Percentiles rank a stretch among this genome's conserved stretches.
Conservation (phyloP, 2,797 vertebrate species). For the Nyctalus aviator region DNA sequence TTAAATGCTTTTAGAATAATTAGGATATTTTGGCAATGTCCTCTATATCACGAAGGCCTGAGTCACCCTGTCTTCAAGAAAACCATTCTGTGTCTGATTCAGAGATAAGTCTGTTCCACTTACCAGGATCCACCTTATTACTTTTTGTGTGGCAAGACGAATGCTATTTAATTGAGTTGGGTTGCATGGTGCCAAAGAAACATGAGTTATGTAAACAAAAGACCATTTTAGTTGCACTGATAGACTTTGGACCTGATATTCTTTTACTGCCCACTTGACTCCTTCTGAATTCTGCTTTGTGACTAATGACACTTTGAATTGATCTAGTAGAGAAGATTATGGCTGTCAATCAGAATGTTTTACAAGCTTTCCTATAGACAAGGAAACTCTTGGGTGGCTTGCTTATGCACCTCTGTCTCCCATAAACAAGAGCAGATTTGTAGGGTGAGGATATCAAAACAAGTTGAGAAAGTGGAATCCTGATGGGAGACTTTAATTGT, state of each 20-base stretch:
- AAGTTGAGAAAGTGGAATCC: neutral
- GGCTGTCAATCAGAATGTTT: neutral
- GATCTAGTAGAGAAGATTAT: neutral
- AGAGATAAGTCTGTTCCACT: neutral
- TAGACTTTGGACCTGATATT: neutral
- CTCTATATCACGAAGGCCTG: neutral
- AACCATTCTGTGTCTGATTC: neutral
- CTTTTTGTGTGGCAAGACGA: neutral
- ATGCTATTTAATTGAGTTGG: neutral
- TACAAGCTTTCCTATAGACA: neutral
- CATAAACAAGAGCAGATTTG: neutral
- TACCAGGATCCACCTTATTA: neutral
- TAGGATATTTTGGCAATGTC: neutral
- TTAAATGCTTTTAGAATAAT: neutral
- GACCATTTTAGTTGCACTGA: neutral
- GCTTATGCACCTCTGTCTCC: neutral
- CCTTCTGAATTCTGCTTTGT: neutral
- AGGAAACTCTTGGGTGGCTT: neutral
- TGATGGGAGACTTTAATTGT: neutral
- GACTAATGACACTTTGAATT: neutral
- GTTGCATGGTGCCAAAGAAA: neutral
- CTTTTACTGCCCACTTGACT: neutral
- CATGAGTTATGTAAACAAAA: neutral
- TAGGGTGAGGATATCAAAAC: neutral
- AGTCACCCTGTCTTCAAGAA: neutral